A percentile compares a stretch with the other conserved stretches of the same genome.
Evolutionary conservation across 2,113 vertebrate species (phyloP).

Genomic region (Myotis brandtii): DNA sequence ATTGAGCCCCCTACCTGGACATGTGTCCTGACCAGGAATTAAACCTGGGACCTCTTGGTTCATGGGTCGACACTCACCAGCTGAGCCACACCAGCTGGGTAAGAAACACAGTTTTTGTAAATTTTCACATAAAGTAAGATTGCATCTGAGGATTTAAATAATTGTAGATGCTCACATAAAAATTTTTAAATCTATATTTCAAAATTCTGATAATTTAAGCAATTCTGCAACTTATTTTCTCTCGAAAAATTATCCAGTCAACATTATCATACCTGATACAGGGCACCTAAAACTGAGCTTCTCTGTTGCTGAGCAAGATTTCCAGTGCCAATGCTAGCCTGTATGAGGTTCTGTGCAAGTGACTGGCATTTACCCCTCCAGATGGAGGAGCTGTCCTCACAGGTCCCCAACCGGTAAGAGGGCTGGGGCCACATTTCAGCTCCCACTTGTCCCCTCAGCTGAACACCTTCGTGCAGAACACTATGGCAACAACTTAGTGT

Average conservation of each 20-base stretch:
- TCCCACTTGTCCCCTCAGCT: neutral
- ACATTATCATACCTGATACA: neutral
- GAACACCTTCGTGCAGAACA: neutral
- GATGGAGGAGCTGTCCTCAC: neutral
- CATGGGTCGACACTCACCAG: too few species aligned
- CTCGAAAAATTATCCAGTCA: neutral
- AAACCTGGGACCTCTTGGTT: too few species aligned
- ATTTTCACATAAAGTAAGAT: slow-evolving; percentile 51
- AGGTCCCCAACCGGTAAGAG: neutral
- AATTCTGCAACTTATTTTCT: neutral
- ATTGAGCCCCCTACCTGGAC: too few species aligned
- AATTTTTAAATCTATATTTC: neutral
- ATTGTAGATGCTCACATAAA: neutral
- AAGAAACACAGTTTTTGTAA: slow-evolving; percentile 32
- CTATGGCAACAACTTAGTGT: neutral
- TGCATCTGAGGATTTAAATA: neutral
- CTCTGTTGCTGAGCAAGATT: neutral
- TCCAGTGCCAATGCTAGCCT: neutral
- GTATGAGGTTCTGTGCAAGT: neutral
- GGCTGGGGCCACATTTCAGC: neutral
- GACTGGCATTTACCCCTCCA: neutral
- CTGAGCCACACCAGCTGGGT: too few species aligned
- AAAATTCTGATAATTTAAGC: slow-evolving; percentile 50
- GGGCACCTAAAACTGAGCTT: neutral
- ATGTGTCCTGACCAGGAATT: too few species aligned